Evolutionary conservation across 2,888 invertebrate genomes (phyloP), one percentile per base, ranked within the genome.

Genomic region (Eupithecia abbreviata): DNA sequence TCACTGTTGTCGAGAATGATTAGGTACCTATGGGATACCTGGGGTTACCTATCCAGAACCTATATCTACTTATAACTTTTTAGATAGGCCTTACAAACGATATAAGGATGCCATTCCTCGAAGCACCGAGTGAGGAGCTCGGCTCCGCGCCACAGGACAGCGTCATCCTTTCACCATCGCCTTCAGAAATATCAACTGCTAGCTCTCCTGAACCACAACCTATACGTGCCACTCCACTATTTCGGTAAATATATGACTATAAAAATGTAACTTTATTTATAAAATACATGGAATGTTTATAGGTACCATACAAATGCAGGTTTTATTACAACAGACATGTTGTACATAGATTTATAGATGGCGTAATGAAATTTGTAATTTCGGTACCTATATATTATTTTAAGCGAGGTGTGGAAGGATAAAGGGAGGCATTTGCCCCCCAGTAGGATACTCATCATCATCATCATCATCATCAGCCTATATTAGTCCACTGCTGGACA

Each of bases 181-280:
- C 92, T 2, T 95, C 95, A 3, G 94, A 94, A 84, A 88, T 92
- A 71, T 94, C 95, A n/a, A 93, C 91, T 80, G 87, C 93, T 30
- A 95, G 95, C 81, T 94, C 95, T 55, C 90, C 92, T 2, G 94
- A 94, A 83, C 93, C 93, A 6, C 90, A 88, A 41, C 85, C 84
- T 79, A 82, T 93, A 79, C 87, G 89, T 72, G 87, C 90, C 55
- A 91, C 95, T 43, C 93, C 94, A 2, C 84, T 95, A 72, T 95
- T 95, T 84, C 91, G 95, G 95, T 94, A 81, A 42, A 47, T 69
- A 66, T 9, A 5, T 4, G 30, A 30, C 62, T 4, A 18, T 3
- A 49, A 49, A 12, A 30, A 30, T 30, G 30, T 30, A 30, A 0
- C 30, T 30, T 30, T 1, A 30, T 30, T 30, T 30, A 30, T 30